These are phyloP conservation scores for Nannoperca australis DNA, from an alignment of 2,797 vertebrate genomes.

Conservation along the genomic window DNA sequence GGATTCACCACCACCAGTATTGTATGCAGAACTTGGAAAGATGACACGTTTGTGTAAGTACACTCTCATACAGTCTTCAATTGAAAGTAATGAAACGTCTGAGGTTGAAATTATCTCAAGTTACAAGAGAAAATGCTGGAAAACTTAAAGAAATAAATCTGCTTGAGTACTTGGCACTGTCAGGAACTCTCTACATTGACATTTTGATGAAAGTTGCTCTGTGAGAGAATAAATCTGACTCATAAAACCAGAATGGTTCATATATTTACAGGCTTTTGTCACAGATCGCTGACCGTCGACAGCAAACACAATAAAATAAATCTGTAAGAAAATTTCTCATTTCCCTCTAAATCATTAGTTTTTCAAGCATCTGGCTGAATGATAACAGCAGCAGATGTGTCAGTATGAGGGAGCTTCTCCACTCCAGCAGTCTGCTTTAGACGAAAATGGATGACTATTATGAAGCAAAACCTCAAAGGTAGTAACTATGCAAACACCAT, in stretches of 20 bases:
- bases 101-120: conserved; percentile 43
- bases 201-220: conserved; percentile 70
- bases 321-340: conserved; percentile 67
- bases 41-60: conserved; percentile 20
- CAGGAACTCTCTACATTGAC: conserved; percentile 62
- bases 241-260: conserved; percentile 59
- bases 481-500: conserved; percentile 55
- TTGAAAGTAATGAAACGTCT: conserved; percentile 16
- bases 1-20: no score
- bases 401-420: conserved; percentile 59
- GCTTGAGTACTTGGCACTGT: conserved; percentile 33
- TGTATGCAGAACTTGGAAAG: neutral
- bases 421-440: conserved; percentile 61
- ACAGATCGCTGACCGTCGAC: conserved; percentile 63
- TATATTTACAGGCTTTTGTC: conserved; percentile 68
- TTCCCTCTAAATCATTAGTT: conserved; percentile 72
- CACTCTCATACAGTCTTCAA: conserved; percentile 9
- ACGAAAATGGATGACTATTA: conserved; percentile 70
- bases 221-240: conserved; percentile 67
- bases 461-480: conserved; percentile 65
- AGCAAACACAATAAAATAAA: conserved; percentile 71
- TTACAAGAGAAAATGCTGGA: conserved; percentile 29
- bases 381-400: conserved; percentile 71
- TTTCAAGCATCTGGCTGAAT: conserved; percentile 64
- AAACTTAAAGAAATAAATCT: conserved; percentile 65